Base-by-base conservation (phyloP, 1,140 invertebrate species). In the Macrosteles quadrilineatus region DNA sequence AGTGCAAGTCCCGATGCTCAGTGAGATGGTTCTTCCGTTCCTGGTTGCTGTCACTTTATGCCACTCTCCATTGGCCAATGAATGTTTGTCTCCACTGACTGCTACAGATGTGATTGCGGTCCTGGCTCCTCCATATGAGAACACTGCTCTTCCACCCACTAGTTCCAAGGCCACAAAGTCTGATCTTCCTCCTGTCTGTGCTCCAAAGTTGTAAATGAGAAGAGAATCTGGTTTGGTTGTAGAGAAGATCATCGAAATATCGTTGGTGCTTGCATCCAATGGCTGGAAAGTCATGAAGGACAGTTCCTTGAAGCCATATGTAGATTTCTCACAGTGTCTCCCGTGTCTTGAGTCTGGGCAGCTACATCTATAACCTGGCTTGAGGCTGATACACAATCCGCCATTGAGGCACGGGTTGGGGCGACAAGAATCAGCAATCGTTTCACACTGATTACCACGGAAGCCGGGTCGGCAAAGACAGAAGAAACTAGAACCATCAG, bases 161-260 rank as follows among this genome's bases (percentile, higher is more conserved):
- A 98, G 78, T 81, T 98, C 94, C 45, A 98, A 85, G 0, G 95
- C 94, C 30, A 98, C 87, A 78, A 97, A 98, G 78, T 97, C 95
- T 0, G 94, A 96, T 73, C 94, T 82, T 1, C 94, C 94, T 29
- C 93, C 92, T 47, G 87, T 91, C 77, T 93, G 92, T 0, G 87
- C 82, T 0, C 94, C 95, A 76, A 92, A 97, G 74, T 97, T 97
- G 80, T 97, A 98, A 0, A 96, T 83, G 0, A 98, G 80, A 4
- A 98, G 82, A 1, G 93, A 89, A 78, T 96, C 88, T 0, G 87
- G 85, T 79, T 95, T 95, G 0, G 90, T 93, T 0, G 95, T 98
- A 12, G 95, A 91, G 80, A 98, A 97, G 23, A 93, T 89, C 29
- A 97, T 88, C 0, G 93, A 91, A 63, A 97, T 94, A 74, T 97